phyloP scores from a whole-genome alignment of 92 coral and sea anemone species.

The Umimayanthus kanabou region DNA sequence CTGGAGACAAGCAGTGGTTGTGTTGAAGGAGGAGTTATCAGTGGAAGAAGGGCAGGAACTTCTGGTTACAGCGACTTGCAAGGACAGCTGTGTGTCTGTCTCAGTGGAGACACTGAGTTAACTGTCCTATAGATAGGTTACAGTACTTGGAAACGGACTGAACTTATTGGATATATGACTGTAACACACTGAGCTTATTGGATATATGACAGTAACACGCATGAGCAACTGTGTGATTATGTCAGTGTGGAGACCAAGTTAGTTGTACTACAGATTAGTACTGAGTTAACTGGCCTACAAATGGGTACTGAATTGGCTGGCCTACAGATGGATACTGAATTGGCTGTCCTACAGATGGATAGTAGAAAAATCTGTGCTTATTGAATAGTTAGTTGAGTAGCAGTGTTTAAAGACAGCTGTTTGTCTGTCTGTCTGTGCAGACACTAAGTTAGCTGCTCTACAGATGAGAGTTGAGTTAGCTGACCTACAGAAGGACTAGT shows the following conservation, averaged over 20 bases:
- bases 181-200: background rate
- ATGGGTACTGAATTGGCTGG: background rate
- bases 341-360: no score
- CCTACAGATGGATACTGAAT: no score
- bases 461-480: no score
- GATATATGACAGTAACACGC: no score
- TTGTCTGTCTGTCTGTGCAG: slow-evolving; percentile 42
- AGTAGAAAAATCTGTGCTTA: no score
- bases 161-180: no score
- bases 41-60: slow-evolving; percentile 78
- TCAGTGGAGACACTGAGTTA: slow-evolving; percentile 20
- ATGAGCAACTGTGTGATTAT: background rate
- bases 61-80: slow-evolving; percentile 67
- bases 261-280: no score
- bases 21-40: slow-evolving; percentile 61
- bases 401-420: no score
- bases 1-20: slow-evolving; percentile 89
- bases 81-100: slow-evolving; percentile 75
- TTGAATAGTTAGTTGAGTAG: no score
- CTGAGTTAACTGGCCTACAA: background rate
- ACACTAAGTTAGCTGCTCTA: background rate
- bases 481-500: background rate
- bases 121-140: background rate
- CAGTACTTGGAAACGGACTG: background rate
- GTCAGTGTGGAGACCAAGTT: no score